phyloP scores from a whole-genome alignment of 2,888 invertebrate species.

The Acheta domesticus region DNA sequence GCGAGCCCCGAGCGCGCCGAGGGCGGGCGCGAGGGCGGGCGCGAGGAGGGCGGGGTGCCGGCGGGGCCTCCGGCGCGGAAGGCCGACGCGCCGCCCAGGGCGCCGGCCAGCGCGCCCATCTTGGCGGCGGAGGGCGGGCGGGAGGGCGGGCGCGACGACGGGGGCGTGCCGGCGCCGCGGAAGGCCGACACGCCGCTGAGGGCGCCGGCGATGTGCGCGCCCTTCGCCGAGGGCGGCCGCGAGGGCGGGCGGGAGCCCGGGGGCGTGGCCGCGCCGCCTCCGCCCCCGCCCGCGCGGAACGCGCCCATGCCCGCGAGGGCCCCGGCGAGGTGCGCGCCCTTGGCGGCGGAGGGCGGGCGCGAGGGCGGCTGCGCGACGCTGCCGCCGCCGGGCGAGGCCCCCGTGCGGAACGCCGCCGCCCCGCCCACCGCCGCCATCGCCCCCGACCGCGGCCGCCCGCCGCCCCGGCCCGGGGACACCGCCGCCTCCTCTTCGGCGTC shows the following conservation, averaged over 20 bases:
- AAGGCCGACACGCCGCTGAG: not conserved
- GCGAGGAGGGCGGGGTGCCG: not conserved
- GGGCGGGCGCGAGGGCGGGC: not conserved
- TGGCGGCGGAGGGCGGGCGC: not conserved
- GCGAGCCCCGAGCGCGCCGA: not conserved
- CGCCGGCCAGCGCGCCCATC: not conserved
- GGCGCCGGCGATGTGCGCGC: not conserved
- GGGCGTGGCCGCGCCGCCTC: not conserved
- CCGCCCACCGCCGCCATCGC: not conserved
- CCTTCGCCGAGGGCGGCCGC: not conserved
- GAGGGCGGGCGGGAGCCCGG: conserved; percentile 18
- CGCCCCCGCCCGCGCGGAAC: not conserved
- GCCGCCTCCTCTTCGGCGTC: no score
- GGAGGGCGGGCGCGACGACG: not conserved
- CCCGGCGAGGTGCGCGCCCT: not conserved
- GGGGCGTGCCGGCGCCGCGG: not conserved
- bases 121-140: not conserved
- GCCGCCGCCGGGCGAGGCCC: not conserved
- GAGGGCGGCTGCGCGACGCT: not conserved
- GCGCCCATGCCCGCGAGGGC: not conserved
- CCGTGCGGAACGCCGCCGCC: not conserved
- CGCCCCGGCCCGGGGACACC: no score
- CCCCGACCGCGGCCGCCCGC: no score
- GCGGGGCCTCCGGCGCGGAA: not conserved
- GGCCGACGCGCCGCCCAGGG: not conserved